Base-by-base conservation (phyloP, 2,888 invertebrate genomes). In the Heliconius ismenius region DNA sequence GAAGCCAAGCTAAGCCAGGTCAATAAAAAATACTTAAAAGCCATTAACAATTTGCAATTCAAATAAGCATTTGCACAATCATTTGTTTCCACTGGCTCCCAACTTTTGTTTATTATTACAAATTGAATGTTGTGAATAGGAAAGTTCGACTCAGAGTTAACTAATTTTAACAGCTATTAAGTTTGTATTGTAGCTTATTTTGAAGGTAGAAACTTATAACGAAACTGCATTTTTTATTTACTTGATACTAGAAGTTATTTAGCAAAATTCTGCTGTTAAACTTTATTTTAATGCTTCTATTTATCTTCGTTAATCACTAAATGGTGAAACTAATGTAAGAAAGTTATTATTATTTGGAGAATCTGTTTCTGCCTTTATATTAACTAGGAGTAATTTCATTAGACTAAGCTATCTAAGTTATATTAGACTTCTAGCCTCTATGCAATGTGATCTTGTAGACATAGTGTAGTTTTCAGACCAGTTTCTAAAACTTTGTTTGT, bases 361-460 rank as follows among this genome's bases (percentile, higher is more conserved):
- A 49, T 73, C 9, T 28, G 68, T 75, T 73, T 79, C 67, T 72
- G 62, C n/a, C 63, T 74, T 78, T 18, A 63, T 15, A 7, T 70
- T 24, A 28, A 21, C 1, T 76, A 74, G 72, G 28, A 28, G 24
- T 73, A 67, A 77, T 43, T 78, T 75, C 68, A 26, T 36, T 79
- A 80, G 76, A 49, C 64, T 77, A 81, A 80, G 28, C 65, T 82
- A 79, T 70, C 73, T 82, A 81, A 82, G 74, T 80, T 83, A 83
- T 82, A 77, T 83, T 88, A 89, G 86, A 85, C 86, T 83, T 87
- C 85, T 86, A 88, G 90, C 88, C 88, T 91, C 87, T 89, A 88
- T 84, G 88, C 91, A 90, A 88, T 92, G 92, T 93, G 92, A 92
- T 93, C 91, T 92, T 91, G 87, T 92, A 93, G 90, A 82, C 81